Evolutionary conservation across 2,797 vertebrate species (phyloP).

Genomic region (Pseudopleuronectes americanus): DNA sequence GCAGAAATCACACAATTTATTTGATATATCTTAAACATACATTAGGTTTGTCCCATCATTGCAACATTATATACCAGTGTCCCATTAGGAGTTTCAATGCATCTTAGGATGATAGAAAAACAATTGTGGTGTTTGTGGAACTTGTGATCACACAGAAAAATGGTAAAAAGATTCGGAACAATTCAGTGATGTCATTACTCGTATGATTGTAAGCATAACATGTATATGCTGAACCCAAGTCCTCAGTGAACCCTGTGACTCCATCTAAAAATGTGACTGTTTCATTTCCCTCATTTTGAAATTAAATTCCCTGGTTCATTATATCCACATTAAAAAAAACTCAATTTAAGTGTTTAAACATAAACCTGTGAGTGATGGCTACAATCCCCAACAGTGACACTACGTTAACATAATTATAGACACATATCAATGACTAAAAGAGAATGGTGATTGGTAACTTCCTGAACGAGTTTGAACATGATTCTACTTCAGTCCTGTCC

Average conservation of each 20-base stretch:
- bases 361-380: not conserved
- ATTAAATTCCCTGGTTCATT: not conserved
- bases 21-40: conserved; percentile 88
- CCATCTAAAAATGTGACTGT: not conserved
- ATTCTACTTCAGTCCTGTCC: conserved; percentile 14
- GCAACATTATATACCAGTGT: conserved; percentile 63
- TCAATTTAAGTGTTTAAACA: not conserved
- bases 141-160: conserved; percentile 26
- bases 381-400: not conserved
- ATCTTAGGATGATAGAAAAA: conserved; percentile 83
- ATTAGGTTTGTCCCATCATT: conserved; percentile 86
- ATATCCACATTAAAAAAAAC: not conserved
- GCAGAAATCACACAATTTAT: conserved; percentile 95
- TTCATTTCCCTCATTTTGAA: not conserved
- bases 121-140: conserved; percentile 43
- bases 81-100: conserved; percentile 57
- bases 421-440: not conserved
- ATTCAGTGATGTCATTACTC: conserved; percentile 58
- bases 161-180: conserved; percentile 51
- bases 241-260: conserved; percentile 1
- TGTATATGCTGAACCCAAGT: not conserved
- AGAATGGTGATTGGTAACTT: not conserved
- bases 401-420: not conserved
- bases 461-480: not conserved
- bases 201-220: not conserved